phyloP scores from a whole-genome alignment of 2,797 vertebrate genomes.

The Sphenodon punctatus region DNA sequence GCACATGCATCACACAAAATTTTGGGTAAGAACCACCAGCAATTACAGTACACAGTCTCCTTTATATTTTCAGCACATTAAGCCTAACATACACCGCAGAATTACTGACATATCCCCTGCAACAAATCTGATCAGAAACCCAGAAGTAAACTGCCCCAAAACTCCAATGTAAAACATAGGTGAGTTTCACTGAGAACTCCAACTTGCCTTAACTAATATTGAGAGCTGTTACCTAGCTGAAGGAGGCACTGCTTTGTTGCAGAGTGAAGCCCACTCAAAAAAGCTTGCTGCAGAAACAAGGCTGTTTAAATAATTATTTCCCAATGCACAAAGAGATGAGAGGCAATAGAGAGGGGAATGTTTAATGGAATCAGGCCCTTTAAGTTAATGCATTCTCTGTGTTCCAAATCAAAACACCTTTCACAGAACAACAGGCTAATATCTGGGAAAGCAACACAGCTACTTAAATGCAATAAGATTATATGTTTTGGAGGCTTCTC shows the following conservation, averaged over 20 bases:
- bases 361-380: neutral
- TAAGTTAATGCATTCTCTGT: neutral
- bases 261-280: neutral
- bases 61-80: too few species aligned
- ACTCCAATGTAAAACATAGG: too few species aligned
- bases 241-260: rapidly evolving
- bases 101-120: too few species aligned
- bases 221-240: neutral
- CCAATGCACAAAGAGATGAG: neutral
- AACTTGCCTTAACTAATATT: too few species aligned
- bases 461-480: neutral
- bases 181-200: too few species aligned
- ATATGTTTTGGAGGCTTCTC: neutral
- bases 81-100: too few species aligned
- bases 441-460: neutral
- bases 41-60: too few species aligned
- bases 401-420: neutral
- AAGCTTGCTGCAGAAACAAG: neutral
- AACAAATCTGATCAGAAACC: too few species aligned
- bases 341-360: neutral
- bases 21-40: too few species aligned
- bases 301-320: neutral
- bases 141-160: too few species aligned
- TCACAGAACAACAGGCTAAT: too few species aligned
- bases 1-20: too few species aligned